Base-by-base conservation (phyloP, 2,797 vertebrate species). In the Pelochelys cantorii region DNA sequence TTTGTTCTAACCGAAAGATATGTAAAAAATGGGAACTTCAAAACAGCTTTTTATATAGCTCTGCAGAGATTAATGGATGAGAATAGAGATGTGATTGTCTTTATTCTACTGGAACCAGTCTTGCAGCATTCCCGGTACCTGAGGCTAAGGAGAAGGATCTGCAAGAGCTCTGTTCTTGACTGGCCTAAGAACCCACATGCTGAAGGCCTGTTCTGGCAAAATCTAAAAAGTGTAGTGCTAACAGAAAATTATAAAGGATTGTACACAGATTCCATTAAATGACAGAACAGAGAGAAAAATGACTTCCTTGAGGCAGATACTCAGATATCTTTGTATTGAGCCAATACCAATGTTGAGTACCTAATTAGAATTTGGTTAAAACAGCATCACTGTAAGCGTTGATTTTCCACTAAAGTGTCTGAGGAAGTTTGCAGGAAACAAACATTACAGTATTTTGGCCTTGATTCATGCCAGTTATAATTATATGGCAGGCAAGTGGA, bases 21-120 rank as follows among this genome's bases (percentile, higher is more conserved):
- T 3, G 94, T 98, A 2, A 98, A 97, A 93, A 99, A 97, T 1
- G 98, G 98, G 56, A 95, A 95, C 62, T 99, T 99, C 93, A 98
- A 97, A 93, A 96, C 98, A 71, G 98, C 98, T 1, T 98, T 99
- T 96, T 98, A 98, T 80, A 68, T 99, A 95, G 98, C 98, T 22
- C 98, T 99, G 86, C 98, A 99, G 97, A 98, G 99, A 57, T 97
- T 99, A 18, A 97, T 98, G 80, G 98, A 99, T 65, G 98, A 98
- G n/a, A 98, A 98, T 3, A 83, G 98, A 92, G 98, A 99, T 5
- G 98, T 98, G 80, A 99, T 98, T 1, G 97, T 99, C 29, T 93
- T 99, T 88, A 97, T 99, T 48, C 95, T 99, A 83, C 97, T 99
- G 89, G 98, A 99, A 94, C 98, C 98, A 0, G 98, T 99, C 71